Conservation (phyloP, 2,113 vertebrate species). For the Ornithorhynchus anatinus region DNA sequence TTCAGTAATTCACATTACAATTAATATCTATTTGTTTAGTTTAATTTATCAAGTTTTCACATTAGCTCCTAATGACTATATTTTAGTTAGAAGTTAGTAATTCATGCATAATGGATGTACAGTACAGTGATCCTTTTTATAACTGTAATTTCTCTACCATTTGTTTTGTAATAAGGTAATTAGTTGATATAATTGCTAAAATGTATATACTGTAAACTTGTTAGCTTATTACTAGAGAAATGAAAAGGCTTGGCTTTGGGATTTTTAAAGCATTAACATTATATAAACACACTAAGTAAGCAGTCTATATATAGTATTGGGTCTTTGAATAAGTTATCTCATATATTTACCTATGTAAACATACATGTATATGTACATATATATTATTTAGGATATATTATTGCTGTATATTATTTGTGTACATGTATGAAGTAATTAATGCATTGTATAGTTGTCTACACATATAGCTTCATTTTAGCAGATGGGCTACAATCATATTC, state of each 20-base stretch:
- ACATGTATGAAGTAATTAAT: too few species aligned
- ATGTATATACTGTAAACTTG: background rate
- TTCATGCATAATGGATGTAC: constrained; percentile 26
- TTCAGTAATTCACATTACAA: constrained; percentile 29
- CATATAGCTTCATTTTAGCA: too few species aligned
- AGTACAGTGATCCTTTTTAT: constrained; percentile 21
- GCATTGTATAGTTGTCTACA: too few species aligned
- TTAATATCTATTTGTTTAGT: constrained; percentile 45
- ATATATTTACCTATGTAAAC: background rate
- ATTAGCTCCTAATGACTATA: constrained; percentile 9
- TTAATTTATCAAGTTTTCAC: constrained; percentile 51
- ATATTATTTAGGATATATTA: background rate
- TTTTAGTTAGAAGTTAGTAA: constrained; percentile 49
- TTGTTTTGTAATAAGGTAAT: constrained; percentile 47
- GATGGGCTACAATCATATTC: too few species aligned
- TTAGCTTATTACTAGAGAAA: constrained; percentile 24
- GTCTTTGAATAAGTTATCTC: constrained; percentile 21
- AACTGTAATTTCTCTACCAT: constrained; percentile 30
- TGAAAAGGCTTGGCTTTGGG: background rate
- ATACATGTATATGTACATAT: background rate
- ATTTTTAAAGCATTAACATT: background rate
- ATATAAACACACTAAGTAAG: background rate
- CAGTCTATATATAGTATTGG: constrained; percentile 8
- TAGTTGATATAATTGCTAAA: constrained; percentile 36
- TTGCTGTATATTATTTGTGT: too few species aligned